Percentiles rank a stretch among this genome's conserved stretches.
Evolutionary conservation across 2,797 vertebrate genomes (phyloP).

Genomic region (Pseudochaenichthys georgianus): DNA sequence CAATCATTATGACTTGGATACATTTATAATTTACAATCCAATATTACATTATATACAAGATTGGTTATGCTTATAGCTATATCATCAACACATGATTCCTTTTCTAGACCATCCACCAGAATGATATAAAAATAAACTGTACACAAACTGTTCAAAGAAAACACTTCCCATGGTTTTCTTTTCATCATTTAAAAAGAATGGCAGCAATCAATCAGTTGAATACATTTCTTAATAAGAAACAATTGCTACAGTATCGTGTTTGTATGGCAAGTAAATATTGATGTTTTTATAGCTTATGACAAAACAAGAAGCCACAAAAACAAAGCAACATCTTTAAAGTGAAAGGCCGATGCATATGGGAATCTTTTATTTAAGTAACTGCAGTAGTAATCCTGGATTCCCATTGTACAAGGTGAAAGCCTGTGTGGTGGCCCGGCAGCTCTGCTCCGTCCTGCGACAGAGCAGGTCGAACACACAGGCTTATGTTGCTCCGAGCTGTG

Average conservation of each 20-base stretch:
- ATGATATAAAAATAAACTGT: slow-evolving; percentile 94
- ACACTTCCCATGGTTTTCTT: slow-evolving; percentile 84
- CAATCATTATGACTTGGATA: slow-evolving; percentile 79
- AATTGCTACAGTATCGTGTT: slow-evolving; percentile 92
- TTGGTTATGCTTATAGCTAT: slow-evolving; percentile 85
- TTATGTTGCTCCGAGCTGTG: slow-evolving; percentile 71
- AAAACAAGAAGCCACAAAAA: slow-evolving; percentile 84
- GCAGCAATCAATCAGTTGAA: slow-evolving; percentile 87
- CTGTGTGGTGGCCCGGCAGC: slow-evolving; percentile 70
- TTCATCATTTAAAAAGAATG: slow-evolving; percentile 88
- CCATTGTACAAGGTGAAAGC: slow-evolving; percentile 66
- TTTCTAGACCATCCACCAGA: slow-evolving; percentile 86
- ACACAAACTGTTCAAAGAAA: slow-evolving; percentile 91
- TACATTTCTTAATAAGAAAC: slow-evolving; percentile 88
- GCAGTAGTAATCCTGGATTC: slow-evolving; percentile 73
- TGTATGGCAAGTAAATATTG: slow-evolving; percentile 90
- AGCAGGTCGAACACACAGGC: slow-evolving; percentile 73
- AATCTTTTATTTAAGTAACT: slow-evolving; percentile 74
- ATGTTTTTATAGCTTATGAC: slow-evolving; percentile 86
- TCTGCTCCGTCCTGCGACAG: slow-evolving; percentile 62
- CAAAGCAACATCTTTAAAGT: slow-evolving; percentile 78
- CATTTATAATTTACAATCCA: slow-evolving; percentile 89
- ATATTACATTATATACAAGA: slow-evolving; percentile 91
- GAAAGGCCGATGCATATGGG: slow-evolving; percentile 83
- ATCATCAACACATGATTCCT: slow-evolving; percentile 81